Evolutionary conservation across 2,113 vertebrate species (phyloP).

Genomic region (Grammomys surdaster): DNA sequence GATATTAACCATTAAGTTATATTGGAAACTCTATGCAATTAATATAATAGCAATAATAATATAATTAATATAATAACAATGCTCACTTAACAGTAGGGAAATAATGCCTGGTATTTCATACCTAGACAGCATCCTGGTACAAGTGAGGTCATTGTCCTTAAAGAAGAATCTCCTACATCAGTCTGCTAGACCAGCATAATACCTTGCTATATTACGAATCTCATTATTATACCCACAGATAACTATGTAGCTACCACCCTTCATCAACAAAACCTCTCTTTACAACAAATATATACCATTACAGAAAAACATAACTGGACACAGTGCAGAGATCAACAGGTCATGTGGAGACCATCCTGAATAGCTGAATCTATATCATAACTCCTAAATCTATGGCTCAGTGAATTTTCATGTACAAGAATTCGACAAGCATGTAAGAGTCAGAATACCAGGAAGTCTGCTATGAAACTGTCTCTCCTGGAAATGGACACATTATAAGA

Average conservation of each 20-base stretch:
- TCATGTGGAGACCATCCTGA: background rate
- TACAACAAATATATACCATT: background rate
- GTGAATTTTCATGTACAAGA: background rate
- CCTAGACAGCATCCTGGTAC: background rate
- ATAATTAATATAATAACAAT: background rate
- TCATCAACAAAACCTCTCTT: background rate
- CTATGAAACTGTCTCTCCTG: background rate
- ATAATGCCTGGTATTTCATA: background rate
- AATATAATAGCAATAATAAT: background rate
- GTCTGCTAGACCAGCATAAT: background rate
- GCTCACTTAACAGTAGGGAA: background rate
- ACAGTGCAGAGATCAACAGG: background rate
- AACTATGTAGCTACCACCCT: background rate
- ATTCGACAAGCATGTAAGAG: background rate
- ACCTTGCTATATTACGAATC: background rate
- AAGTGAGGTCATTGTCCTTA: background rate
- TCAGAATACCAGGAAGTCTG: background rate
- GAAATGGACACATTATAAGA: background rate
- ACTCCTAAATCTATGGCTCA: background rate
- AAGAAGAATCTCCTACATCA: background rate
- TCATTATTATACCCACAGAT: background rate
- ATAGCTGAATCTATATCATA: background rate
- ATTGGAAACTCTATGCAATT: too few relatives aligned
- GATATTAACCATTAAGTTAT: too few relatives aligned
- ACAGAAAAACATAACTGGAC: background rate